These are phyloP conservation scores for Pristionchus pacificus DNA, from an alignment of 1,140 invertebrate species.

Conservation along the genomic window DNA sequence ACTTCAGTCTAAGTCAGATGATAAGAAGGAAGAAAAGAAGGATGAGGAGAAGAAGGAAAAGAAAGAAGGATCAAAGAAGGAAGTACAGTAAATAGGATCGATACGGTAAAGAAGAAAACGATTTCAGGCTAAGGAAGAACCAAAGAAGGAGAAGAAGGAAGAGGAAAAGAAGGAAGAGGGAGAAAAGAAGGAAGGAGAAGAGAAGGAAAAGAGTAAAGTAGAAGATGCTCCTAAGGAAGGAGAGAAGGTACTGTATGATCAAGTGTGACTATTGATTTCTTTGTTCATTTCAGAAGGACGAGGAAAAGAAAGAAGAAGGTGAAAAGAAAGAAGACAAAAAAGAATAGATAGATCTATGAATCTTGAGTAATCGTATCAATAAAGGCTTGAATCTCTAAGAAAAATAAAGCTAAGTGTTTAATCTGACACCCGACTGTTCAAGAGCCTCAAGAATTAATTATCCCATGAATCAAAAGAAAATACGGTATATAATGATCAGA, in stretches of 20 bases:
- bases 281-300: too few species aligned
- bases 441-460: too few species aligned
- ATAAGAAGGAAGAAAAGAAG: too few species aligned
- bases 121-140: background rate
- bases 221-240: conserved; percentile 10
- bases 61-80: background rate
- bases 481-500: too few species aligned
- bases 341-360: background rate
- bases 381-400: background rate
- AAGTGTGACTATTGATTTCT: conserved; percentile 10
- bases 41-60: background rate
- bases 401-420: background rate
- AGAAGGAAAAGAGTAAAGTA: conserved; percentile 13
- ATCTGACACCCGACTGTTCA: too few species aligned
- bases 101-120: background rate
- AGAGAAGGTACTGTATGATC: background rate
- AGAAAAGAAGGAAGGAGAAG: conserved; percentile 13
- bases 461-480: too few species aligned
- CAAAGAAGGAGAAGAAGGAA: background rate
- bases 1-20: background rate
- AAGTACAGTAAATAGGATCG: conserved; percentile 11
- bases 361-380: conserved; percentile 8
- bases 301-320: background rate
- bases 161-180: conserved; percentile 1
- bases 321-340: background rate